A percentile compares a stretch with the other conserved stretches of the same genome.
These are phyloP conservation scores for Cochlearius cochlearius DNA, from an alignment of 2,113 vertebrate species.

Conservation along the genomic window DNA sequence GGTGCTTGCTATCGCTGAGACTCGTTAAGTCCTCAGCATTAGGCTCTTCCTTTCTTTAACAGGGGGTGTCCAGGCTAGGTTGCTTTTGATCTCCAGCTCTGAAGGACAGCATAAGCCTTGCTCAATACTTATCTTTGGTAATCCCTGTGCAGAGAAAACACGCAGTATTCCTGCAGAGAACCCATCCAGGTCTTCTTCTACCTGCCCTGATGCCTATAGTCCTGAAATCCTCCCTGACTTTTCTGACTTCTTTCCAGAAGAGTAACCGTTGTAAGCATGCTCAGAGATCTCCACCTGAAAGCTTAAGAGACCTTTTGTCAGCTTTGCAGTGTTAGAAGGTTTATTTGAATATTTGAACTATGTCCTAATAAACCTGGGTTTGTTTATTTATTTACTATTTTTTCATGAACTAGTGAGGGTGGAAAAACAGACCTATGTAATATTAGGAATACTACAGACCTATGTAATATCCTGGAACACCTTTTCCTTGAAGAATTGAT, in stretches of 20 bases:
- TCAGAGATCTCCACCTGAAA: neutral
- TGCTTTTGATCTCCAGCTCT: neutral
- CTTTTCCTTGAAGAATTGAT: neutral
- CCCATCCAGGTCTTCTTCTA: neutral
- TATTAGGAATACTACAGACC: rapidly evolving
- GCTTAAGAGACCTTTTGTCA: neutral
- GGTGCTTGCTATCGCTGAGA: neutral
- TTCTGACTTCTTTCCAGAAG: neutral
- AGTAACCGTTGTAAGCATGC: neutral
- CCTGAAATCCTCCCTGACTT: neutral
- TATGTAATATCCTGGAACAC: neutral
- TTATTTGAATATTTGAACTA: neutral
- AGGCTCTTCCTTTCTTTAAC: neutral
- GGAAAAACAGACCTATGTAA: neutral
- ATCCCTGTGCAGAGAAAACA: neutral
- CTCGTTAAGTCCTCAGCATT: neutral
- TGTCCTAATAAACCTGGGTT: neutral
- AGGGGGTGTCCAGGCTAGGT: neutral
- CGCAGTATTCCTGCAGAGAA: neutral
- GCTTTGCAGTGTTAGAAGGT: neutral
- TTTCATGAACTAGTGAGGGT: neutral
- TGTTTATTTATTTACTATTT: neutral
- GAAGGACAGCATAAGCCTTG: neutral
- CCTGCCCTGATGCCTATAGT: neutral
- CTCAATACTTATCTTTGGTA: neutral